A percentile compares a stretch with the other conserved stretches of the same genome.
Evolutionary conservation across 1,140 invertebrate genomes (phyloP).

Genomic region (Panagrolaimus sp.): DNA sequence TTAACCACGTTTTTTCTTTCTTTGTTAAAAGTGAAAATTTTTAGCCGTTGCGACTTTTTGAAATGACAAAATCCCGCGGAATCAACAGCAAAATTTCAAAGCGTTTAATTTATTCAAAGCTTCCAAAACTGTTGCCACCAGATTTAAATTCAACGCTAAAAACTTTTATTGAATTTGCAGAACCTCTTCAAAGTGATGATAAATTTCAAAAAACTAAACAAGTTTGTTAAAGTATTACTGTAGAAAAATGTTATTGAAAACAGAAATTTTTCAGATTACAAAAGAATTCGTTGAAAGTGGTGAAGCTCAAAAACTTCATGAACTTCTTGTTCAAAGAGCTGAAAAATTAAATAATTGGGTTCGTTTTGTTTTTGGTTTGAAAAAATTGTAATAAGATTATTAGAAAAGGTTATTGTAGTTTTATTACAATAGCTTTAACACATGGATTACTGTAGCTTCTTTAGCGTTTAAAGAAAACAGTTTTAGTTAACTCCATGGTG

Average conservation of each 20-base stretch:
- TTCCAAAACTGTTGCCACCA: background rate
- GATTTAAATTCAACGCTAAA: background rate
- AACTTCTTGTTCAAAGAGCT: constrained; percentile 35
- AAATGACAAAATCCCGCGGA: no score
- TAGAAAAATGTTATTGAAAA: background rate
- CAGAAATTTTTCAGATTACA: constrained; percentile 26
- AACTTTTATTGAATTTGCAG: constrained; percentile 26
- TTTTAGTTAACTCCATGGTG: constrained; percentile 56
- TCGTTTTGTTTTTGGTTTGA: constrained; percentile 17
- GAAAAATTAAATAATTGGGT: constrained; percentile 53
- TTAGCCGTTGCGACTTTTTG: no score
- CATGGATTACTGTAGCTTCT: background rate
- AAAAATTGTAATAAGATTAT: background rate
- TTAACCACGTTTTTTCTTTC: no score
- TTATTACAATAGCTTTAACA: no score
- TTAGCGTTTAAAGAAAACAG: background rate
- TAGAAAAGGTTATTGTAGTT: no score
- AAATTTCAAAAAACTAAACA: constrained; percentile 33
- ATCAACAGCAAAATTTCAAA: no score
- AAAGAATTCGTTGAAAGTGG: constrained; percentile 36
- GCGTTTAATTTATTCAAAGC: background rate
- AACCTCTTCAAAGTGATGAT: constrained; percentile 26
- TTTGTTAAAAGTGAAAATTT: no score
- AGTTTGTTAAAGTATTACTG: background rate
- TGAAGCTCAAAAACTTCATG: constrained; percentile 41